phyloP scores from a whole-genome alignment of 2,888 invertebrate genomes.

The Dichetophora obliterata region DNA sequence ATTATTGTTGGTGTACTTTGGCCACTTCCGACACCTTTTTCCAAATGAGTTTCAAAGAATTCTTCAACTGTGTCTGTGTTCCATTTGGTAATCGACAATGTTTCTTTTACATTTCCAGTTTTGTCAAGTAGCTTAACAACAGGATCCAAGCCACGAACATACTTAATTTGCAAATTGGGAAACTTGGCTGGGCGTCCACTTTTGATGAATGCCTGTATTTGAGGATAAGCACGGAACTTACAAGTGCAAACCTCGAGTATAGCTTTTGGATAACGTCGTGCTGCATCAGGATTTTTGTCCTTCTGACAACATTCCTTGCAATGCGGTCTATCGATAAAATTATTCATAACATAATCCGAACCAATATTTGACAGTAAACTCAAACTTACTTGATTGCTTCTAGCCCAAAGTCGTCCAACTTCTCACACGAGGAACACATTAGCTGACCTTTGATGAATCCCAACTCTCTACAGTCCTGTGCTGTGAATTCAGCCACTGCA shows the following conservation, averaged over 20 bases:
- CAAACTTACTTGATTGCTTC: conserved; percentile 60
- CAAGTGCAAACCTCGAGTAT: conserved; percentile 97
- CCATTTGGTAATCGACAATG: conserved; percentile 97
- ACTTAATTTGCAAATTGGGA: conserved; percentile 91
- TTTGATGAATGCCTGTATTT: conserved; percentile 98
- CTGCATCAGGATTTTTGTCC: conserved; percentile 77
- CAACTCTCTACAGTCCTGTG: conserved; percentile 85
- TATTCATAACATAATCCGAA: neutral
- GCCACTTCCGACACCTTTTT: conserved; percentile 62
- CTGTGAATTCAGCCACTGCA: conserved; percentile 74
- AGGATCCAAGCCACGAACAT: conserved; percentile 94
- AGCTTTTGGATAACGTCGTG: conserved; percentile 89
- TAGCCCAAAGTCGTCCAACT: conserved; percentile 77
- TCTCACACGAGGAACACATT: conserved; percentile 90
- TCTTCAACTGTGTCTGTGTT: conserved; percentile 98
- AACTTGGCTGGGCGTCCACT: conserved; percentile 91
- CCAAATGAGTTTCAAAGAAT: conserved; percentile 91
- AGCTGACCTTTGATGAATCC: conserved; percentile 90
- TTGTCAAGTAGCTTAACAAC: conserved; percentile 91
- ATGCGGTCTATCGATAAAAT: conserved; percentile 62
- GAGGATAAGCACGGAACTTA: conserved; percentile 97
- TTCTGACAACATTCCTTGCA: conserved; percentile 86
- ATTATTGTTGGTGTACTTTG: conserved; percentile 68
- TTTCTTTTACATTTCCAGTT: conserved; percentile 86
- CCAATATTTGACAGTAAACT: no score